These are phyloP conservation scores for Ictidomys tridecemlineatus DNA, from an alignment of 2,113 vertebrate species.

Conservation along the genomic window DNA sequence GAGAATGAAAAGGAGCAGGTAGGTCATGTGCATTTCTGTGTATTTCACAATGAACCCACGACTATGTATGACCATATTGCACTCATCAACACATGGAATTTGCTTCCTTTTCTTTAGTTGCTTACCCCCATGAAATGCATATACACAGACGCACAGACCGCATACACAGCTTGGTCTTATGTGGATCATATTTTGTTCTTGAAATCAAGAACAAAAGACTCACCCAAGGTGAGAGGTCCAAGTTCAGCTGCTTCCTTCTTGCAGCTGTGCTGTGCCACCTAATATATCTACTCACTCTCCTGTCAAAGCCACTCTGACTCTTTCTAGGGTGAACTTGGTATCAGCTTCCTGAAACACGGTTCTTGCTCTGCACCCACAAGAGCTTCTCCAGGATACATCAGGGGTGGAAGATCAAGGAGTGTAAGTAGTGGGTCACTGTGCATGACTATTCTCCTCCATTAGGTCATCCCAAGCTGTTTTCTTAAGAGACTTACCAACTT, in stretches of 20 bases:
- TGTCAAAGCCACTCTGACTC: neutral
- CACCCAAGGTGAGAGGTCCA: neutral
- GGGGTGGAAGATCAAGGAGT: too few species aligned
- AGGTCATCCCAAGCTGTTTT: too few species aligned
- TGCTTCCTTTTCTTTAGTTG: neutral
- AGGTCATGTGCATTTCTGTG: too few species aligned
- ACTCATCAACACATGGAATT: too few species aligned
- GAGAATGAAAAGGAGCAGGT: too few species aligned
- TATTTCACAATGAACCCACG: too few species aligned
- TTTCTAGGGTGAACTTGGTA: neutral
- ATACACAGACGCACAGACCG: fast-evolving
- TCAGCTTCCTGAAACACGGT: neutral
- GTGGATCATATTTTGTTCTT: too few species aligned
- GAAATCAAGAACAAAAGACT: too few species aligned
- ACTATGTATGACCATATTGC: too few species aligned
- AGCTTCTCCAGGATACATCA: neutral
- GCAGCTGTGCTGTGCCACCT: neutral
- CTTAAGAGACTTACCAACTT: too few species aligned
- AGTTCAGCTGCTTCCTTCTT: neutral
- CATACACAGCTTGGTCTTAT: neutral
- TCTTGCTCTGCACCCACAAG: neutral
- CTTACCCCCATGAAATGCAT: neutral
- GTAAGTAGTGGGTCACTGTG: neutral
- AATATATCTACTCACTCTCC: neutral
- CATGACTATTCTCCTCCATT: too few species aligned